Base-by-base conservation (phyloP, 2,888 invertebrate species). In the Lasioglossum figueresi region DNA sequence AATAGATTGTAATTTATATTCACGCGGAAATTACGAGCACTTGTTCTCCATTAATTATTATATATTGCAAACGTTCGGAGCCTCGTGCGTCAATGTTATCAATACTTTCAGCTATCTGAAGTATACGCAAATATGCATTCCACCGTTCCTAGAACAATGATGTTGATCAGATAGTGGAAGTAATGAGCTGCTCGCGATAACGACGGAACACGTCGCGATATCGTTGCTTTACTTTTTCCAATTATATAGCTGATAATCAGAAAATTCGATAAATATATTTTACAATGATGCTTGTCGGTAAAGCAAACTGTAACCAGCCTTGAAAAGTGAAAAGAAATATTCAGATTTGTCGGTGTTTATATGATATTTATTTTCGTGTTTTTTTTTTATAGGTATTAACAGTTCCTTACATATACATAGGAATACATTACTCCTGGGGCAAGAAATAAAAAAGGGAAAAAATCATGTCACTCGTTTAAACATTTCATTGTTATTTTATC, bases 281-380 rank as follows among this genome's bases (percentile, higher is more conserved):
- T 19, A 16, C 2, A 23, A 52, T 6, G 23, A 23, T 23, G 14
- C 4, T 14, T 3, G 43, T 43, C 14, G 14, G 43, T 43, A 4
- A 43, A 43, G 4, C 43, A 14, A 43, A 14, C 43, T 43, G 43
- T 12, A 43, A 14, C 43, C 0, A 43, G 43, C 3, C 43, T 43
- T 14, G 23, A 8, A 66, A 19, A 3, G 37, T 6, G 27, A 14
- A n/a, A 5, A 34, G 37, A n/a, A 3, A 4, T 12, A 31, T 81
- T 81, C 88, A 45, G 45, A 45, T 45, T 45, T 86, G 31, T 91
- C 89, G 89, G 90, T 91, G 92, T 92, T 91, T 93, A 92, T 89
- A 92, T 91, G 90, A 92, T 93, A 91, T 93, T 93, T 93, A 93
- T 93, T 93, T 92, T 89, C 89, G 91, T 86, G 90, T 91, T 92